phyloP scores from a whole-genome alignment of 2,888 invertebrate genomes.

The Chloromyia formosa region DNA sequence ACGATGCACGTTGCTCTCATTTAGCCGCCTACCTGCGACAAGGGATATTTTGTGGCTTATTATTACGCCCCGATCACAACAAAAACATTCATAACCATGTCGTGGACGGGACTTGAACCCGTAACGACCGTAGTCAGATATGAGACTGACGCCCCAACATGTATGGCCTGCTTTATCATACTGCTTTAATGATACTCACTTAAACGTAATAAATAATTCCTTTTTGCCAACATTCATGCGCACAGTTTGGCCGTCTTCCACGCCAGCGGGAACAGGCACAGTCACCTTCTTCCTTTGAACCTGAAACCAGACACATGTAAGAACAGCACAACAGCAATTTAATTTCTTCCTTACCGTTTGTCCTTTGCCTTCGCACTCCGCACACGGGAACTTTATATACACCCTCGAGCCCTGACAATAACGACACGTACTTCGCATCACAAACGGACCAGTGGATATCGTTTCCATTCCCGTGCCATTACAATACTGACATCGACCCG shows the following conservation, averaged over 20 bases:
- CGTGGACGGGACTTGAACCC: no score
- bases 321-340: background rate
- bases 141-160: no score
- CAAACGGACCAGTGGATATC: slow-evolving; percentile 89
- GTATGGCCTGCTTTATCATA: no score
- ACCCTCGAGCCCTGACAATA: slow-evolving; percentile 88
- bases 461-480: slow-evolving; percentile 98
- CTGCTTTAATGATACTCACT: no score
- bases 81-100: no score
- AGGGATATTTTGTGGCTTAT: no score
- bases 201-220: slow-evolving; percentile 92
- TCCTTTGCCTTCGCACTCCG: slow-evolving; percentile 94
- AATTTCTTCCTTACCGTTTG: slow-evolving; percentile 69
- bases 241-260: slow-evolving; percentile 97
- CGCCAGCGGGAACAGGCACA: slow-evolving; percentile 94
- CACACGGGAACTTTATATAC: slow-evolving; percentile 89
- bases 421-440: slow-evolving; percentile 95
- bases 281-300: slow-evolving; percentile 89
- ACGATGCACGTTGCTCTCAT: no score
- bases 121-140: no score
- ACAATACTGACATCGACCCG: slow-evolving; percentile 89
- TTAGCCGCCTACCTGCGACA: no score
- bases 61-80: no score
- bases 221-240: slow-evolving; percentile 91
- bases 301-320: slow-evolving; percentile 53